Conservation (phyloP, 2,797 vertebrate species). For the Leptoclinus maculatus region DNA sequence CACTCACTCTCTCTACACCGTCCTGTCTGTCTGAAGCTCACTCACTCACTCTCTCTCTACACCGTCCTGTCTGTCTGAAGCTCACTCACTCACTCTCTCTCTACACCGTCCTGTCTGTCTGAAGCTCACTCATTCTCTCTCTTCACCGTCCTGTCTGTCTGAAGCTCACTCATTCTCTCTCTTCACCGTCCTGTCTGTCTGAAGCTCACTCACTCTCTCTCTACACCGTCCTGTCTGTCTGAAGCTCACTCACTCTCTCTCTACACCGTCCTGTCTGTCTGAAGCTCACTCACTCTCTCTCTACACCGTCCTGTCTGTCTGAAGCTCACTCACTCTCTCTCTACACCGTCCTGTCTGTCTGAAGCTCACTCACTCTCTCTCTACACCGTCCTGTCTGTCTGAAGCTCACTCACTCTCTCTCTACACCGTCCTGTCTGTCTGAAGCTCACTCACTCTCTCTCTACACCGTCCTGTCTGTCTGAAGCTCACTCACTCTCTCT, state of each 20-base stretch:
- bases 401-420: not conserved
- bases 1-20: not conserved
- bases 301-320: not conserved
- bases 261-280: not conserved
- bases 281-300: not conserved
- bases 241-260: not conserved
- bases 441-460: not conserved
- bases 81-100: not conserved
- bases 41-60: not conserved
- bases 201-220: not conserved
- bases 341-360: not conserved
- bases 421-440: not conserved
- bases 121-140: not conserved
- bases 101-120: not conserved
- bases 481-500: not conserved
- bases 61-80: not conserved
- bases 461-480: not conserved
- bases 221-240: not conserved
- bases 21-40: not conserved
- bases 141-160: not conserved
- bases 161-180: not conserved
- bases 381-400: not conserved
- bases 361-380: not conserved
- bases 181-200: not conserved
- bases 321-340: not conserved